Conservation (phyloP, 2,888 invertebrate genomes). For the Sycophila texana region DNA sequence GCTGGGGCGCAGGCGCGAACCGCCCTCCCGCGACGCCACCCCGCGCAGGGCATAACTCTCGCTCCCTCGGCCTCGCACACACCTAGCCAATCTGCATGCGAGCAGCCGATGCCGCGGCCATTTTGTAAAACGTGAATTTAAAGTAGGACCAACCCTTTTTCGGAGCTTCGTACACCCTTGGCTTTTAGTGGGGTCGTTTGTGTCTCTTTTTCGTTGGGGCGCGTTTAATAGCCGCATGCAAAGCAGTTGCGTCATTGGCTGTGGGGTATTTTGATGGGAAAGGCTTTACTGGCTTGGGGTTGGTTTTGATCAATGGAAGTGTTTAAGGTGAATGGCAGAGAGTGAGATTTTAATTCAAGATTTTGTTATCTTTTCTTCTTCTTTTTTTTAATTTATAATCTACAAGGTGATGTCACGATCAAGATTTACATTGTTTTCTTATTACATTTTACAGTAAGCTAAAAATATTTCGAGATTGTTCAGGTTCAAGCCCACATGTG, state of each 20-base stretch:
- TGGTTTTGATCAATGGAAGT: neutral
- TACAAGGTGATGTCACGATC: no score
- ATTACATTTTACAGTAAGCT: no score
- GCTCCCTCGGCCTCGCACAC: conserved; percentile 64
- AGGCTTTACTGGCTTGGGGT: conserved; percentile 4
- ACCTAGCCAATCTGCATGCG: conserved; percentile 73
- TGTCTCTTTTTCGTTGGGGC: conserved; percentile 28
- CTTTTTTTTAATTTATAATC: no score
- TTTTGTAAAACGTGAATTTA: conserved; percentile 69
- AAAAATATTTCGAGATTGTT: no score
- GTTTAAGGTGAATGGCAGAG: no score
- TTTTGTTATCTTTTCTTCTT: no score
- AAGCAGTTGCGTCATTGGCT: conserved; percentile 22
- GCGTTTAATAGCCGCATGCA: conserved; percentile 27
- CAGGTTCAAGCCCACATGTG: neutral
- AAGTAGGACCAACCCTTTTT: conserved; percentile 60
- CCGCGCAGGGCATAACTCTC: conserved; percentile 66
- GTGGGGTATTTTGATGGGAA: neutral
- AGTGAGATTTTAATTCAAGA: no score
- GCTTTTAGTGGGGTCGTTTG: neutral
- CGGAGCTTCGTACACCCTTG: neutral
- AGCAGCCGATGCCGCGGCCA: conserved; percentile 62
- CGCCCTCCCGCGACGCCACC: conserved; percentile 67
- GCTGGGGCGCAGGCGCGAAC: conserved; percentile 72
- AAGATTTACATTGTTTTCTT: no score